Evolutionary conservation across 2,797 vertebrate genomes (phyloP).

Genomic region (Yasuhikotakia modesta): DNA sequence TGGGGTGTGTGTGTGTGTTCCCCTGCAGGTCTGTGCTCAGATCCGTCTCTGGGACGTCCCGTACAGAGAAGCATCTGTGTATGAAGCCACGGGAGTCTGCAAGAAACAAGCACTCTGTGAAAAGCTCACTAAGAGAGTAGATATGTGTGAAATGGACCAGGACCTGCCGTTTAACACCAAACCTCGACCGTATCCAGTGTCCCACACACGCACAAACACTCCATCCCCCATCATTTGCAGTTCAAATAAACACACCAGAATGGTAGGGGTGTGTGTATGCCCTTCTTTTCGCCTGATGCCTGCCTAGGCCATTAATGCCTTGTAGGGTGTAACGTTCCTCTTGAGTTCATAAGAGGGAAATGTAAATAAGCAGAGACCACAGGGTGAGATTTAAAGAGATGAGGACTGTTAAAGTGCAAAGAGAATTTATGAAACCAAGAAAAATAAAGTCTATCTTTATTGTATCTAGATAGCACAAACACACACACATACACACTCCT

Average conservation of each 20-base stretch:
- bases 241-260: slow-evolving; percentile 77
- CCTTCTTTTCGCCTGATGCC: slow-evolving; percentile 42
- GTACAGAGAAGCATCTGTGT: slow-evolving; percentile 75
- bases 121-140: slow-evolving; percentile 63
- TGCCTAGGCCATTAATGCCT: slow-evolving; percentile 64
- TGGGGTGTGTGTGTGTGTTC: slow-evolving; percentile 59
- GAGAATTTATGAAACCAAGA: slow-evolving; percentile 34
- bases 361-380: slow-evolving; percentile 54
- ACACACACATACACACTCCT: background rate
- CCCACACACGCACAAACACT: slow-evolving; percentile 27
- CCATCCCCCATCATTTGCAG: slow-evolving; percentile 62
- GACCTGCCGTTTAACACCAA: slow-evolving; percentile 66
- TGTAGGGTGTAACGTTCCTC: slow-evolving; percentile 64
- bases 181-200: slow-evolving; percentile 49
- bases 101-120: slow-evolving; percentile 70
- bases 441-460: slow-evolving; percentile 19
- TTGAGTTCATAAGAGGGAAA: slow-evolving; percentile 64
- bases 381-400: slow-evolving; percentile 28
- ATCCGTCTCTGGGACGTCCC: slow-evolving; percentile 49
- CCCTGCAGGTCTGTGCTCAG: slow-evolving; percentile 38
- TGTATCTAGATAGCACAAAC: slow-evolving; percentile 1
- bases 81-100: slow-evolving; percentile 64
- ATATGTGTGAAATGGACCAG: slow-evolving; percentile 71
- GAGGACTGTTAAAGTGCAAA: slow-evolving; percentile 38
- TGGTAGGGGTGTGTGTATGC: slow-evolving; percentile 50